Evolutionary conservation across 2,888 invertebrate genomes (phyloP), one percentile per base, ranked within the genome.

Genomic region (Stictocephala bisonia): DNA sequence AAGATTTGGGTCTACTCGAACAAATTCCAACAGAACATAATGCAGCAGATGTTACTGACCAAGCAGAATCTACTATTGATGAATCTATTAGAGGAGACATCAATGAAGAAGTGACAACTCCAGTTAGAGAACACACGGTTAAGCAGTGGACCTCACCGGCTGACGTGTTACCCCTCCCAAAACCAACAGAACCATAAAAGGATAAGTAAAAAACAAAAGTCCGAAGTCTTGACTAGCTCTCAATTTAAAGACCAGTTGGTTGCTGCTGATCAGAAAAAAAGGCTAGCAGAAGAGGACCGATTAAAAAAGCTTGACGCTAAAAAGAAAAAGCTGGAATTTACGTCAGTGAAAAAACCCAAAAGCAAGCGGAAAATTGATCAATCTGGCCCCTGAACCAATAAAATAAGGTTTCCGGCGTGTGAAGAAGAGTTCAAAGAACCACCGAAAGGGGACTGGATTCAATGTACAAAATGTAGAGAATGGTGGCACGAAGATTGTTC

Each of bases 401-500:
- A 41, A 66, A 66, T 66, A 40, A 66, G 3, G 24, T 66, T 40
- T 41, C 66, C 24, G 20, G 66, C 66, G 9, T 41, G 40, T 66
- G 66, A 40, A 29, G 66, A 66, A 1, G 66, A 66, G 2, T 35
- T 15, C 66, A 66, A 40, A 15, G 41, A 66, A 20, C 66, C 22
- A 31, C 66, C 66, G 22, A n/a, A 66, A 11, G 66, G 41, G 31
- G 66, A 66, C 41, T 66, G 66, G 20, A 66, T 66, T 41, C 66
- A 66, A 31, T 66, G 66, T 41, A 31, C 22, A 40, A 40, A 13
- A 29, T 66, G 22, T 26, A 31, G 41, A 22, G 41, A 66, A 31
- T 66, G 66, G 66, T 66, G 66, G 66, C 66, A 66, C 41, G 66
- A 66, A 13, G n/a, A n/a, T n/a, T n/a, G n/a, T n/a, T n/a, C n/a